A percentile compares a stretch with the other conserved stretches of the same genome.
These are phyloP conservation scores for Stenodema calcarata DNA, from an alignment of 2,888 invertebrate genomes.

Conservation along the genomic window DNA sequence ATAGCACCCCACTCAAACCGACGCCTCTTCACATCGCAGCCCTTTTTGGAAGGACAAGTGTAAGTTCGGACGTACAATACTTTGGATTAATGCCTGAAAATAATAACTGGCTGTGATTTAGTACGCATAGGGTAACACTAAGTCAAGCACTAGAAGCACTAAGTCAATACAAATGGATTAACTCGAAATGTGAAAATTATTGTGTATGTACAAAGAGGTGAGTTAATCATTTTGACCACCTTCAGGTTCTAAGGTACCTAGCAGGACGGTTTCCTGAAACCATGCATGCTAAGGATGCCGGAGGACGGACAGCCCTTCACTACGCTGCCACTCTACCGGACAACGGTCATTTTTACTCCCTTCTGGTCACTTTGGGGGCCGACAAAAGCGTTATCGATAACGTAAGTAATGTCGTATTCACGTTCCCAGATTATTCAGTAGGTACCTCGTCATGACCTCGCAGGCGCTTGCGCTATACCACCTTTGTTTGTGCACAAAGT, in stretches of 20 bases:
- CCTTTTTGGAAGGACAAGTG: conserved; percentile 81
- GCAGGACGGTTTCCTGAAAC: conserved; percentile 84
- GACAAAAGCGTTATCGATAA: conserved; percentile 83
- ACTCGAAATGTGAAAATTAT: too few species aligned
- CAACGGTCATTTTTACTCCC: conserved; percentile 86
- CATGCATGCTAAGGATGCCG: conserved; percentile 76
- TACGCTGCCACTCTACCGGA: conserved; percentile 85
- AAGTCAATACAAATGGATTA: too few species aligned
- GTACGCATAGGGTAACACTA: too few species aligned
- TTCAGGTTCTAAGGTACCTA: conserved; percentile 69
- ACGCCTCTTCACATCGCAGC: conserved; percentile 88
- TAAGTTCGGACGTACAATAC: conserved; percentile 58
- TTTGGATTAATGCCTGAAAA: too few species aligned
- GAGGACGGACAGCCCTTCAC: conserved; percentile 85
- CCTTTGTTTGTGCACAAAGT: too few species aligned
- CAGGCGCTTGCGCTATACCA: too few species aligned
- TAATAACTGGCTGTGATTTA: too few species aligned
- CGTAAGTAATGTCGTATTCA: conserved; percentile 73
- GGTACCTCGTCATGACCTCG: too few species aligned
- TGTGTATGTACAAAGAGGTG: too few species aligned
- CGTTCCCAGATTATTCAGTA: too few species aligned
- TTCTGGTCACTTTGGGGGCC: conserved; percentile 84
- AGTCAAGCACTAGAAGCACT: too few species aligned
- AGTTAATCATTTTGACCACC: too few species aligned
- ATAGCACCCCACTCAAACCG: conserved; percentile 80